phyloP scores from a whole-genome alignment of 64 coral and sea anemone genomes.

The Porites australiensis region DNA sequence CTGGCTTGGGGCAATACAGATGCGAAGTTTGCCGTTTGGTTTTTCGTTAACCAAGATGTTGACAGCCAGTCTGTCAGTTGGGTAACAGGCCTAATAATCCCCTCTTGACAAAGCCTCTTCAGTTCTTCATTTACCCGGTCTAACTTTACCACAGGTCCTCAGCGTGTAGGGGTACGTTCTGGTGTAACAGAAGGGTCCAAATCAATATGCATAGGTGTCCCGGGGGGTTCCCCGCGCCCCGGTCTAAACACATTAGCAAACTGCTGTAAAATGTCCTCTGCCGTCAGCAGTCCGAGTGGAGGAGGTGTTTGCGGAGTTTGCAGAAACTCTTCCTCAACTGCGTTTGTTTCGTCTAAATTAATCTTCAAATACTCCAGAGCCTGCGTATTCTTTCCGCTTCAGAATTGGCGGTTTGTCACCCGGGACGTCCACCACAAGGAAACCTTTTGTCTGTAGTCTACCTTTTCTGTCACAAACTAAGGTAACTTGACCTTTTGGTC shows the following conservation, averaged over 20 bases:
- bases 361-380: neutral
- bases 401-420: neutral
- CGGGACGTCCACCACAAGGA: no score
- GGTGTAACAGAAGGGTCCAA: no score
- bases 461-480: no score
- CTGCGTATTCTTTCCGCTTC: neutral
- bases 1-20: slow-evolving; percentile 7
- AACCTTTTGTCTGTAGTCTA: neutral
- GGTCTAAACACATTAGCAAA: slow-evolving; percentile 3
- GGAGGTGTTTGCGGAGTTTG: neutral
- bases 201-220: neutral
- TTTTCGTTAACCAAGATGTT: neutral
- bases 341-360: neutral
- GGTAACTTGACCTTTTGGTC: no score
- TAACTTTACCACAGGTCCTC: neutral
- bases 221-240: neutral
- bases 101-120: no score
- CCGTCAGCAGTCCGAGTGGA: no score
- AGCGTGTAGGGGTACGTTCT: neutral
- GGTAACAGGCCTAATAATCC: neutral
- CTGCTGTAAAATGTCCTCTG: neutral
- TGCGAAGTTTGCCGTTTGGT: neutral
- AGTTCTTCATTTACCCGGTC: no score
- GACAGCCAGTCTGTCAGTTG: neutral
- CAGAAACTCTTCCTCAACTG: neutral